phyloP scores from a whole-genome alignment of 2,113 vertebrate genomes.

The Dryoscopus gambensis region DNA sequence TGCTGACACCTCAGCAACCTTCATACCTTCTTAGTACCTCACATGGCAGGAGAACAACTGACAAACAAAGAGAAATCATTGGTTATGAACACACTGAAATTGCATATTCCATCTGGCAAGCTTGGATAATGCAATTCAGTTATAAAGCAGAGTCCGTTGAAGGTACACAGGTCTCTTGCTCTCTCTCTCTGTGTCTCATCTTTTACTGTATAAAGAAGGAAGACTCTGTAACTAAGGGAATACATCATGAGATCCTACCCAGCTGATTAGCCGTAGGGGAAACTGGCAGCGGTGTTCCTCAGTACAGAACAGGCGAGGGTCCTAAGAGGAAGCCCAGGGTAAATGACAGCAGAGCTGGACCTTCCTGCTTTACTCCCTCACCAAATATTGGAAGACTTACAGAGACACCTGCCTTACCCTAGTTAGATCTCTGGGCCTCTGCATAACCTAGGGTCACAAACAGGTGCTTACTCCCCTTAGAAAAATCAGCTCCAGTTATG shows the following conservation, averaged over 20 bases:
- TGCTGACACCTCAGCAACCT: neutral
- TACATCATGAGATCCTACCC: neutral
- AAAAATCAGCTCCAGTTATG: neutral
- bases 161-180: neutral
- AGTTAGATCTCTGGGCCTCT: neutral
- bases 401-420: neutral
- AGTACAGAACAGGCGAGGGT: neutral
- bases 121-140: slow-evolving; percentile 24
- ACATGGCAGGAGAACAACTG: slow-evolving; percentile 11
- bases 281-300: neutral
- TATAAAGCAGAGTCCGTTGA: neutral
- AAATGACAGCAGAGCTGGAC: neutral
- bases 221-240: neutral
- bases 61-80: slow-evolving; percentile 54
- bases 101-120: slow-evolving; percentile 22
- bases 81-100: slow-evolving; percentile 23
- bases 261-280: neutral
- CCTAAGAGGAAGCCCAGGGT: neutral
- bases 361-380: neutral
- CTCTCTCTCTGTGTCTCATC: neutral
- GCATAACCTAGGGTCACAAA: neutral
- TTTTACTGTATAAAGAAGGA: neutral
- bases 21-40: neutral
- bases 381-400: neutral
- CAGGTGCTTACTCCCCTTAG: neutral